Conservation (phyloP, 1,140 invertebrate genomes). For the Calosoma granatense region DNA sequence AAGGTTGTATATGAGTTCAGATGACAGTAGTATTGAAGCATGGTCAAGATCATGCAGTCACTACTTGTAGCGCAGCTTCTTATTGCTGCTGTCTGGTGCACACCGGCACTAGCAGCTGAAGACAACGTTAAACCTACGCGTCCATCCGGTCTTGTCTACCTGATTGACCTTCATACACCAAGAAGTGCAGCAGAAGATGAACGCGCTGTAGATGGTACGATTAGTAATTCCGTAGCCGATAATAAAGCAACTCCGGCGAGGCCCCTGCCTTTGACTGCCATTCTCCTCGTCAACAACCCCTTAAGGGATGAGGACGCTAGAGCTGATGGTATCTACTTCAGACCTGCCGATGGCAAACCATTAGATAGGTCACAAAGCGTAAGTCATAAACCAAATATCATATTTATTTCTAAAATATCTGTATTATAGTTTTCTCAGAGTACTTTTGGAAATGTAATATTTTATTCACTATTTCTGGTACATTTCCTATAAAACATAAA, state of each 20-base stretch:
- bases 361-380: neutral
- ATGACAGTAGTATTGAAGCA: neutral
- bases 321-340: neutral
- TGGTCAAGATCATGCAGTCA: neutral
- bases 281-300: neutral
- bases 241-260: neutral
- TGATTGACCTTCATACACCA: neutral
- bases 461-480: no score
- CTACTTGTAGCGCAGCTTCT: neutral
- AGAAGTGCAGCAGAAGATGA: neutral
- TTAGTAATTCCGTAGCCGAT: neutral
- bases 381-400: no score
- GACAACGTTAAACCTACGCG: neutral
- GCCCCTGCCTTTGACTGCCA: neutral
- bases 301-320: conserved; percentile 2
- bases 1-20: neutral
- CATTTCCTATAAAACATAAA: no score
- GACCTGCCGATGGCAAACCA: neutral
- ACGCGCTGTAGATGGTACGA: neutral
- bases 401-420: no score
- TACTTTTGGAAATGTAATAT: no score
- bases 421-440: no score
- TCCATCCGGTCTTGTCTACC: neutral
- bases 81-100: neutral
- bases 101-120: neutral